Evolutionary conservation across 2,888 invertebrate species (phyloP).

Genomic region (Druceiella hillmani): DNA sequence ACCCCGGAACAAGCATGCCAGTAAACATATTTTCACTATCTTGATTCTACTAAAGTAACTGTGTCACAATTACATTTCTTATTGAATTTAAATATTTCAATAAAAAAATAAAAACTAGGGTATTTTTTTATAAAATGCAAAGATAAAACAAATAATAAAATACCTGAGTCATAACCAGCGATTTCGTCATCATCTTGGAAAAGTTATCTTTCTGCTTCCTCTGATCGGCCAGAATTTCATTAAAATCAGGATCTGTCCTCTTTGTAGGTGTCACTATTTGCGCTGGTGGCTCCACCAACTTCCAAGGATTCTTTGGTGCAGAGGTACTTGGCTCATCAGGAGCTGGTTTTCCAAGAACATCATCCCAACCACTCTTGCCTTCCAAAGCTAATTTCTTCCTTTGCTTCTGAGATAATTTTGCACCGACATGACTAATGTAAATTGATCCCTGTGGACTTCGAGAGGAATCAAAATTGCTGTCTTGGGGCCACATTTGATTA

Average conservation of each 20-base stretch:
- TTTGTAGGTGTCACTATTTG: constrained; percentile 34
- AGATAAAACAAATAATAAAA: constrained; percentile 13
- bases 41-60: too few species aligned
- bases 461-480: constrained; percentile 28
- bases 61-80: too few species aligned
- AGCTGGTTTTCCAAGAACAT: constrained; percentile 29
- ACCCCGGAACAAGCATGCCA: too few species aligned
- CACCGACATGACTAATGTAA: constrained; percentile 40
- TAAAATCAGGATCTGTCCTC: constrained; percentile 35
- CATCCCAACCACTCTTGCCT: too few species aligned
- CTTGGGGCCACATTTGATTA: too few species aligned
- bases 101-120: neutral
- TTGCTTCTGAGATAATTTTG: constrained; percentile 61
- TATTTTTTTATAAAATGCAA: neutral
- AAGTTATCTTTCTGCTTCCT: constrained; percentile 65
- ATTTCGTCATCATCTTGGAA: constrained; percentile 66
- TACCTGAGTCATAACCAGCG: constrained; percentile 71
- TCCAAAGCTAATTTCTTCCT: constrained; percentile 54
- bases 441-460: constrained; percentile 36
- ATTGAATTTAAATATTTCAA: neutral
- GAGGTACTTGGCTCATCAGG: constrained; percentile 32
- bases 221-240: constrained; percentile 66
- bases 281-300: constrained; percentile 32
- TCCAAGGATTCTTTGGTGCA: constrained; percentile 49
- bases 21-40: too few species aligned